Evolutionary conservation across 2,797 vertebrate genomes (phyloP).

Genomic region (Myripristis jacobus): DNA sequence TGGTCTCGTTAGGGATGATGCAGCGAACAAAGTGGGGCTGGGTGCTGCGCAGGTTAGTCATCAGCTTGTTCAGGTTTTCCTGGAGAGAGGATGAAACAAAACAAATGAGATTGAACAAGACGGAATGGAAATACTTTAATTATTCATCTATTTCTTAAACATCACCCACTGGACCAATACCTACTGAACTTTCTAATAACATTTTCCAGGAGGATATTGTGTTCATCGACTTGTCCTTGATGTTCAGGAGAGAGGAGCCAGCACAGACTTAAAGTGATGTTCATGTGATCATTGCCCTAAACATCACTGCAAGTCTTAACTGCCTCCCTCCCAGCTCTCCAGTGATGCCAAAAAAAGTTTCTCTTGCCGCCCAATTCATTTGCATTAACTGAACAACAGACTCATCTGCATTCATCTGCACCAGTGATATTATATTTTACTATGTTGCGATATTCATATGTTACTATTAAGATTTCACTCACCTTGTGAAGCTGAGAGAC

Average conservation of each 20-base stretch:
- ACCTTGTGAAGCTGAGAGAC: constrained; percentile 96
- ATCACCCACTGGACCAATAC: no score
- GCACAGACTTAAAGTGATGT: constrained; percentile 99
- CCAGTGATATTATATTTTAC: not conserved
- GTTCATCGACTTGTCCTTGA: constrained; percentile 25
- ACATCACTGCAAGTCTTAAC: constrained; percentile 99
- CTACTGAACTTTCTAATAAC: no score
- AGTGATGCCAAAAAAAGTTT: constrained; percentile 1
- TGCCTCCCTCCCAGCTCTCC: constrained; percentile 81
- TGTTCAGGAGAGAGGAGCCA: constrained; percentile 86
- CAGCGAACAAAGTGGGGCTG: constrained; percentile 97
- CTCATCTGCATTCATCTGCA: not conserved
- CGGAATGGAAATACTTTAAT: not conserved
- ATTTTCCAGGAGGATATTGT: not conserved
- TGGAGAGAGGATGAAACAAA: constrained; percentile 60
- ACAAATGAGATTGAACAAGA: not conserved
- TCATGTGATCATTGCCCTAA: constrained; percentile 97
- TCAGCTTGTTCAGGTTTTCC: constrained; percentile 96
- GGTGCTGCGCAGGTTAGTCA: constrained; percentile 93
- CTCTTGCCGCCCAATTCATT: constrained; percentile 7
- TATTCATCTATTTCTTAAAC: no score
- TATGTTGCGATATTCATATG: not conserved
- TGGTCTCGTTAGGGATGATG: constrained; percentile 95
- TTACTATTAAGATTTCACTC: constrained; percentile 55
- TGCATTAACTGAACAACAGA: not conserved